Evolutionary conservation across 2,113 vertebrate species (phyloP), one percentile per base, ranked within the genome.

Genomic region (Mirounga angustirostris): DNA sequence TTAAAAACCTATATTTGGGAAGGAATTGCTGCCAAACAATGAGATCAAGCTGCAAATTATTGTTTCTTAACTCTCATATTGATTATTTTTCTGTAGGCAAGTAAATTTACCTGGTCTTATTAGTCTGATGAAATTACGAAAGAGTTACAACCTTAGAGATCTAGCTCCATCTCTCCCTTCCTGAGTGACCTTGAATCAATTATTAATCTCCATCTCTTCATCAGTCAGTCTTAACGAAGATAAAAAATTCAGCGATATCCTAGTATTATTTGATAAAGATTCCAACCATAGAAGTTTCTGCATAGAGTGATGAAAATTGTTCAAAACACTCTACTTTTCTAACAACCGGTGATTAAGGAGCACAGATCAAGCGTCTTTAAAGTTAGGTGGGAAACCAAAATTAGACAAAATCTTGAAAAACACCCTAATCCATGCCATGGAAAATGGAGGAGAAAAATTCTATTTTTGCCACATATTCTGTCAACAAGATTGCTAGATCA

Each of bases 221-320:
- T 58, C 54, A 92, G 84, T 67, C 87, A 85, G 85, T 82, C 10
- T 96, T 56, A 81, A 40, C 9, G 89, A 95, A 71, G 59, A 91
- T 33, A 69, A 92, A 84, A 79, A 67, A 50, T 28, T 80, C 43
- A 89, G 14, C 78, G n/a, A 43, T 40, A 79, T 13, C 2, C 9
- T 91, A 89, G 7, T 58, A 69, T 81, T 73, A 76, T 22, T 61
- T 26, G 54, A 78, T 65, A 15, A 86, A 88, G 11, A 89, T 40
- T 97, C 19, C 59, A 69, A 59, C 15, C 15, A 33, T 21, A 30
- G 4, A 52, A 52, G 2, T 89, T 59, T 88, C n/a, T 61, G 6
- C 4, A 91, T 4, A 82, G 28, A 84, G 3, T 79, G 40, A 78
- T 83, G 22, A 79, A 79, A 93, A 69, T 36, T 58, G 19, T 9